phyloP scores from a whole-genome alignment of 2,888 invertebrate species.

The Papilio protenor region DNA sequence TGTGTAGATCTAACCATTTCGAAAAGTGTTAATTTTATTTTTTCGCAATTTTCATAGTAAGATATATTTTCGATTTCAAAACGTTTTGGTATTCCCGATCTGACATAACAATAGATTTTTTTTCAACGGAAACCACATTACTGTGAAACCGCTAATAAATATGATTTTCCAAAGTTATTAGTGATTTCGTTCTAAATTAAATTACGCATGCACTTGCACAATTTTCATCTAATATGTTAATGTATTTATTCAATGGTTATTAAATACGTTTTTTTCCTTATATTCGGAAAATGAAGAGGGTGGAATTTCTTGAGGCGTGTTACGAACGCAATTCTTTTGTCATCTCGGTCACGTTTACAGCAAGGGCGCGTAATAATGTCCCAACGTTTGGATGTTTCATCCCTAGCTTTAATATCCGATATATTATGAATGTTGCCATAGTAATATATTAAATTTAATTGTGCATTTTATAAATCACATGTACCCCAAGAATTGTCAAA shows the following conservation, averaged over 20 bases:
- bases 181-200: background rate
- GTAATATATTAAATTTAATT: background rate
- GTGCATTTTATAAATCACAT: too few species aligned
- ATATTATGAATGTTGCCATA: background rate
- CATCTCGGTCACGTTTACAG: constrained; percentile 33
- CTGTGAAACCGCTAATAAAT: background rate
- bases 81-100: background rate
- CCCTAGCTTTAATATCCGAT: constrained; percentile 19
- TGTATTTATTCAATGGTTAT: constrained; percentile 4
- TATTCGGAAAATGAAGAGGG: constrained; percentile 13
- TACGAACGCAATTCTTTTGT: constrained; percentile 26
- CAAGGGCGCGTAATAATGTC: constrained; percentile 30
- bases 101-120: background rate
- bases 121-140: background rate
- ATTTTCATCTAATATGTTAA: background rate
- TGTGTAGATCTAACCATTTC: background rate
- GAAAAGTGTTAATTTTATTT: background rate
- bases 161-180: background rate
- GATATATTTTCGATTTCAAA: background rate
- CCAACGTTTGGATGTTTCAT: constrained; percentile 22
- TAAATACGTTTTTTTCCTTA: constrained; percentile 13
- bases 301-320: constrained; percentile 22
- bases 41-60: background rate
- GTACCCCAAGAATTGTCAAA: too few species aligned
- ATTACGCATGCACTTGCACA: background rate